Conservation (phyloP, 1,140 invertebrate genomes). For the Drosophila erecta region DNA sequence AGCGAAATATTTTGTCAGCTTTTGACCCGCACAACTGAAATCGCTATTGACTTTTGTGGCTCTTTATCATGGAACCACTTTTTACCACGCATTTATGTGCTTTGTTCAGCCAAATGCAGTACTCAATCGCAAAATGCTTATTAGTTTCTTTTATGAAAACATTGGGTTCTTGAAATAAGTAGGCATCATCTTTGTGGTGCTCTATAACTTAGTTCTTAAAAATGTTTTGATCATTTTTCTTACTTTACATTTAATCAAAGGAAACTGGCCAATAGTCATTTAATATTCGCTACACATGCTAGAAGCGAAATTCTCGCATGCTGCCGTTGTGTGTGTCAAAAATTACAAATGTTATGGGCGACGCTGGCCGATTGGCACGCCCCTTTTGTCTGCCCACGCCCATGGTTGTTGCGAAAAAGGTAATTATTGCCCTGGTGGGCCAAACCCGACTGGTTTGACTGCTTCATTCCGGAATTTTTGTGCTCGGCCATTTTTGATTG, state of each 20-base stretch:
- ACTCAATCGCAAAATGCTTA: too few relatives aligned
- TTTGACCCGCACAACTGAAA: constrained; percentile 57
- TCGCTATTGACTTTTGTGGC: constrained; percentile 11
- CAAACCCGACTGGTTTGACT: constrained; percentile 18
- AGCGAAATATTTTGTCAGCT: constrained; percentile 70
- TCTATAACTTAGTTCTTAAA: neutral
- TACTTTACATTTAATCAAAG: too few relatives aligned
- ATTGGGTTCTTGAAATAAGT: too few relatives aligned
- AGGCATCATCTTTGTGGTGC: too few relatives aligned
- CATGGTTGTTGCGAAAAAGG: constrained; percentile 48
- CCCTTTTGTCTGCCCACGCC: constrained; percentile 12
- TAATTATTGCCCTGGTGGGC: constrained; percentile 65
- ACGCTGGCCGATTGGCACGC: constrained; percentile 49
- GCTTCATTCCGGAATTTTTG: constrained; percentile 55
- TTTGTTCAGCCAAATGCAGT: neutral
- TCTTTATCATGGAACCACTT: neutral
- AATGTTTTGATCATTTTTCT: neutral
- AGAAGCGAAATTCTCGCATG: neutral
- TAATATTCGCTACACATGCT: constrained; percentile 8
- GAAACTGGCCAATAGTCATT: neutral
- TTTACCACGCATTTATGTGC: neutral
- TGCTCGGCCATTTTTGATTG: constrained; percentile 75
- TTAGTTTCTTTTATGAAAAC: too few relatives aligned
- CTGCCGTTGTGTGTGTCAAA: constrained; percentile 22
- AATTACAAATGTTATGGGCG: constrained; percentile 77